A percentile compares a stretch with the other conserved stretches of the same genome.
phyloP scores from a whole-genome alignment of 2,113 vertebrate genomes.

The Anser cygnoides region DNA sequence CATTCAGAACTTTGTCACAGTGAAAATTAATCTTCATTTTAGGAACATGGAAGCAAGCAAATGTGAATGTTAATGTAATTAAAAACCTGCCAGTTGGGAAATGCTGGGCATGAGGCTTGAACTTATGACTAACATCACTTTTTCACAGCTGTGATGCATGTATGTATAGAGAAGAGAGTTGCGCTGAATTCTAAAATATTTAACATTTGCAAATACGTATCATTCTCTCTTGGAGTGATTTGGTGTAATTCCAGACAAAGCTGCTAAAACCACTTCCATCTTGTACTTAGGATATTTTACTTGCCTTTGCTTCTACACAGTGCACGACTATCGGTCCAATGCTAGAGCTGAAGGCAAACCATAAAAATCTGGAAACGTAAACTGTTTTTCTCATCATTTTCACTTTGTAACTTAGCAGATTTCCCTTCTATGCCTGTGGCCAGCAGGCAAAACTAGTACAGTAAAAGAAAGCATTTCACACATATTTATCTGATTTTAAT shows the following conservation, averaged over 20 bases:
- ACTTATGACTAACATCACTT: neutral
- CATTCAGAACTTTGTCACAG: constrained; percentile 5
- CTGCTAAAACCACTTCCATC: neutral
- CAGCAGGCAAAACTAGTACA: neutral
- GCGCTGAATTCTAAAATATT: neutral
- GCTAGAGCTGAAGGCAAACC: neutral
- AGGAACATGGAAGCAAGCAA: constrained; percentile 5
- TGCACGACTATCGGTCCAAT: neutral
- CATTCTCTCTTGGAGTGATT: neutral
- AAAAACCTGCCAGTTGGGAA: neutral
- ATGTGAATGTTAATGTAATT: constrained; percentile 45
- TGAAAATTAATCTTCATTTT: constrained; percentile 43
- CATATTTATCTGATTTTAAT: neutral
- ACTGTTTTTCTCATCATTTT: neutral
- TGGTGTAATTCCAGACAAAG: neutral
- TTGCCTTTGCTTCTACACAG: neutral
- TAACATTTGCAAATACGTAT: neutral
- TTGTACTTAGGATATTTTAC: neutral
- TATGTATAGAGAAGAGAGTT: neutral
- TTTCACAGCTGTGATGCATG: neutral
- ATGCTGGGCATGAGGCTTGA: neutral
- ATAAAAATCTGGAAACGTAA: neutral
- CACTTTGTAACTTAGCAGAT: neutral
- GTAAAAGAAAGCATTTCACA: neutral
- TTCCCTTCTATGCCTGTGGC: neutral